Evolutionary conservation across 2,888 invertebrate species (phyloP).

Genomic region (Acrocera orbiculus): DNA sequence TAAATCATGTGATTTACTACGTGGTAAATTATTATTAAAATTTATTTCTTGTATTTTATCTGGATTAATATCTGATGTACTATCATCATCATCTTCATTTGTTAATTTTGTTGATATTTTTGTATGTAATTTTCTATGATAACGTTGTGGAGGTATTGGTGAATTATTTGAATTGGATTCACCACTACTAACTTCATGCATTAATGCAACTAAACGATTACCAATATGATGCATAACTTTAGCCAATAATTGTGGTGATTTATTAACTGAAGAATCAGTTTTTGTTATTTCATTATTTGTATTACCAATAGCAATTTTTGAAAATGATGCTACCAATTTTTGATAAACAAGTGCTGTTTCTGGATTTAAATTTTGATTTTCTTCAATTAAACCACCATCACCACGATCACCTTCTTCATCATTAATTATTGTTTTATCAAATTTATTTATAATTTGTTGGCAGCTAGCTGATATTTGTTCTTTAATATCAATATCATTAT

Average conservation of each 20-base stretch:
- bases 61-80: slow-evolving; percentile 42
- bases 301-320: slow-evolving; percentile 48
- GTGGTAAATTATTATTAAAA: slow-evolving; percentile 39
- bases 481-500: slow-evolving; percentile 50
- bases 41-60: slow-evolving; percentile 31
- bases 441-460: slow-evolving; percentile 73
- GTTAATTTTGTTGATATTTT: slow-evolving; percentile 35
- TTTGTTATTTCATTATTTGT: slow-evolving; percentile 29
- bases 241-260: slow-evolving; percentile 69
- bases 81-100: slow-evolving; percentile 30
- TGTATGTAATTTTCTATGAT: slow-evolving; percentile 38
- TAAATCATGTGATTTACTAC: slow-evolving; percentile 70
- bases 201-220: slow-evolving; percentile 65
- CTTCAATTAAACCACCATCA: slow-evolving; percentile 33
- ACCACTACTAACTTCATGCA: slow-evolving; percentile 81
- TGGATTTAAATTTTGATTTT: slow-evolving; percentile 37
- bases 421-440: slow-evolving; percentile 40
- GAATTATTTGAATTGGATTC: slow-evolving; percentile 43
- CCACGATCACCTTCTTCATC: slow-evolving; percentile 39
- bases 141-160: slow-evolving; percentile 37
- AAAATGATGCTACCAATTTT: slow-evolving; percentile 67
- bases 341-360: slow-evolving; percentile 80
- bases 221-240: slow-evolving; percentile 89
- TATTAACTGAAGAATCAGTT: slow-evolving; percentile 36
- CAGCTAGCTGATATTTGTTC: slow-evolving; percentile 79